These are phyloP conservation scores for Pangasius macronema DNA, from an alignment of 2,797 vertebrate genomes.

Conservation along the genomic window DNA sequence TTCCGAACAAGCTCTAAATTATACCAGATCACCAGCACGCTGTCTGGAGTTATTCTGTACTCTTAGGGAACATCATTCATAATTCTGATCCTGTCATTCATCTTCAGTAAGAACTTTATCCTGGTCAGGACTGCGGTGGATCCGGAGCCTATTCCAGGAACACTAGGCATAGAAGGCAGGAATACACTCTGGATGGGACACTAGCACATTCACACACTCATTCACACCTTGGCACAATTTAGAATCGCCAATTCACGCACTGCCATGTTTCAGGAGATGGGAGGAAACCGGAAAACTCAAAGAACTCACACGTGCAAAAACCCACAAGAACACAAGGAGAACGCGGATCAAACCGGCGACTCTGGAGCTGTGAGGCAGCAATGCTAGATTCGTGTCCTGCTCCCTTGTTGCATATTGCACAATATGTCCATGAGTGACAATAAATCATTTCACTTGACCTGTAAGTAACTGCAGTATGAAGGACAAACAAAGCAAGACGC, in stretches of 20 bases:
- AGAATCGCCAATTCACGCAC: neutral
- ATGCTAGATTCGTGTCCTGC: neutral
- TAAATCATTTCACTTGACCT: neutral
- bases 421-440: neutral
- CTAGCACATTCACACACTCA: neutral
- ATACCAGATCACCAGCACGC: neutral
- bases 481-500: neutral
- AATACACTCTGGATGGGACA: neutral
- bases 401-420: neutral
- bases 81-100: neutral
- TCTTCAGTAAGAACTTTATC: neutral
- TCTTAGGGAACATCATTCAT: neutral
- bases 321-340: neutral
- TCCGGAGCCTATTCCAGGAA: neutral
- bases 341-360: neutral
- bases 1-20: neutral
- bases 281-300: neutral
- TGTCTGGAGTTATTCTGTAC: neutral
- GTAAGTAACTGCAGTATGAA: neutral
- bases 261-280: neutral
- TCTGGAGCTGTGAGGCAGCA: neutral
- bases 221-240: neutral
- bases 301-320: neutral
- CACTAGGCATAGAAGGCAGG: neutral
- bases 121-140: neutral